phyloP scores from a whole-genome alignment of 1,140 invertebrate genomes.

The Danaus melanippus region DNA sequence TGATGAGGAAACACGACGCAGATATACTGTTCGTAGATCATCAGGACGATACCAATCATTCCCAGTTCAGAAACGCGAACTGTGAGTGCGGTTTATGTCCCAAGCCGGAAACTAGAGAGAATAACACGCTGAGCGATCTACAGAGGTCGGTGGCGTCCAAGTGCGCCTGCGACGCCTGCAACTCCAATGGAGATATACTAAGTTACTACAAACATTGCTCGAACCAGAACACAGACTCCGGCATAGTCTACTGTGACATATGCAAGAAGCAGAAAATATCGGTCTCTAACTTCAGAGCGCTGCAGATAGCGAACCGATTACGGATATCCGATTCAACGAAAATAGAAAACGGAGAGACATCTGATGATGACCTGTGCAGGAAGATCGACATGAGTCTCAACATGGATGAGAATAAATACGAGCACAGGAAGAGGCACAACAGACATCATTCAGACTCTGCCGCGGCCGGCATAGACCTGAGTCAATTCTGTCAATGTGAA shows the following conservation, averaged over 20 bases:
- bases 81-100: conserved; percentile 66
- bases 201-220: conserved; percentile 58
- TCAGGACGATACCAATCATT: conserved; percentile 37
- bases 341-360: conserved; percentile 43
- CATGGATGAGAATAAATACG: conserved; percentile 52
- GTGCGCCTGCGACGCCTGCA: conserved; percentile 62
- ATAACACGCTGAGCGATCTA: conserved; percentile 60
- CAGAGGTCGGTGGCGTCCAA: conserved; percentile 59
- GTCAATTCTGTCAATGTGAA: conserved; percentile 68
- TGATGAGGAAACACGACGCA: conserved; percentile 45
- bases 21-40: conserved; percentile 65
- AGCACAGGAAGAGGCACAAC: conserved; percentile 59
- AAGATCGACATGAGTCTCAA: conserved; percentile 64
- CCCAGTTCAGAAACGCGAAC: conserved; percentile 44
- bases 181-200: conserved; percentile 55
- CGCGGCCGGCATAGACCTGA: conserved; percentile 62
- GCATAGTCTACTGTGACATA: conserved; percentile 61
- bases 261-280: conserved; percentile 71
- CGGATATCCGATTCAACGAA: conserved; percentile 52
- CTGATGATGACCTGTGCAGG: conserved; percentile 64
- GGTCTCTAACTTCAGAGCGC: conserved; percentile 62
- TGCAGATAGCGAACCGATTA: conserved; percentile 65
- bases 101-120: conserved; percentile 41
- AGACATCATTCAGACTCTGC: conserved; percentile 58
- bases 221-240: conserved; percentile 53